Conservation (phyloP, 2,113 vertebrate species). For the Melanostigma gelatinosum region DNA sequence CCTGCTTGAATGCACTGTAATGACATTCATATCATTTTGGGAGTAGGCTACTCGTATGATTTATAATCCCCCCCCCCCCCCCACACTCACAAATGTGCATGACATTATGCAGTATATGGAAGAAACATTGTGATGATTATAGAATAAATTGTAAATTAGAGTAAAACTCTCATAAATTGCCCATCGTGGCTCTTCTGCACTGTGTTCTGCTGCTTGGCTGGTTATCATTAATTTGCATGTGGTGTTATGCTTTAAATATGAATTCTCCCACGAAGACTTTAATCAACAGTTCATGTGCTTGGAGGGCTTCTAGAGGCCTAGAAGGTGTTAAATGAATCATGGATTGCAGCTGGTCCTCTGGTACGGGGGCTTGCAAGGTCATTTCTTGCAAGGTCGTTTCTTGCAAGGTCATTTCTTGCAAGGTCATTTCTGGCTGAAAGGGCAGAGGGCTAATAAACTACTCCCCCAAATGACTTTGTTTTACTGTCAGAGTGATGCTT, state of each 20-base stretch:
- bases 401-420: too few species aligned
- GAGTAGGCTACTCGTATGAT: slow-evolving; percentile 67
- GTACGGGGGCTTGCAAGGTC: slow-evolving; percentile 71
- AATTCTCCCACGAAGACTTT: slow-evolving; percentile 75
- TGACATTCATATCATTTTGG: slow-evolving; percentile 80
- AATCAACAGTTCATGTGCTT: slow-evolving; percentile 71
- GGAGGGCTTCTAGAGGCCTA: slow-evolving; percentile 63
- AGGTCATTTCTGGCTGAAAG: slow-evolving; percentile 77
- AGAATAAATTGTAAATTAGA: slow-evolving; percentile 74
- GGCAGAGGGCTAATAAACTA: slow-evolving; percentile 73
- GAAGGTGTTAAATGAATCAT: slow-evolving; percentile 82
- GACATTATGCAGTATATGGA: slow-evolving; percentile 69
- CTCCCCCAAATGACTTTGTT: slow-evolving; percentile 69
- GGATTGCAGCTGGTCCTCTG: slow-evolving; percentile 73
- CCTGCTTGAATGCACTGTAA: slow-evolving; percentile 80
- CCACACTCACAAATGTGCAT: slow-evolving; percentile 68
- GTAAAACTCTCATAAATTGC: slow-evolving; percentile 68
- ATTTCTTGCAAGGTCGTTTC: too few species aligned
- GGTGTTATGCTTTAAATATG: slow-evolving; percentile 78
- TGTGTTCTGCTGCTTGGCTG: slow-evolving; percentile 66
- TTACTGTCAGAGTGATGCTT: slow-evolving; percentile 65
- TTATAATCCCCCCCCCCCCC: slow-evolving; percentile 71
- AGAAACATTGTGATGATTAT: slow-evolving; percentile 72
- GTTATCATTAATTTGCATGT: slow-evolving; percentile 77
- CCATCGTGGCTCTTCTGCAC: slow-evolving; percentile 57